These are phyloP conservation scores for Brachionus asplanchnoidis DNA, from an alignment of 1,140 invertebrate genomes.

Conservation along the genomic window DNA sequence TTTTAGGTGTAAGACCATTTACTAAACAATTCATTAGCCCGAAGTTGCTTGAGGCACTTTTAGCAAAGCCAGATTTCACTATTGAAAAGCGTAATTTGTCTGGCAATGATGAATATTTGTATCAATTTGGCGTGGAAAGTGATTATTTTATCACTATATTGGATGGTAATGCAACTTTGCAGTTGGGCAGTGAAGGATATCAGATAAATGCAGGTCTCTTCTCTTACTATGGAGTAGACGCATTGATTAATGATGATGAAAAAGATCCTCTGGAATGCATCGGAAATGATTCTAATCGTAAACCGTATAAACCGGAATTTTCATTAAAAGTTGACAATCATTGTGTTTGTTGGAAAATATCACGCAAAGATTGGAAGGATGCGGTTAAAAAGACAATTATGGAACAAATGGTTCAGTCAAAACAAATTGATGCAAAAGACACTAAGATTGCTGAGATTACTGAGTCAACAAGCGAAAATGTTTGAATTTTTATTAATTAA, in stretches of 20 bases:
- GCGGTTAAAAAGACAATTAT: constrained; percentile 20
- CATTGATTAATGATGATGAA: constrained; percentile 31
- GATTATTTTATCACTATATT: constrained; percentile 42
- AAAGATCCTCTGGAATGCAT: constrained; percentile 35
- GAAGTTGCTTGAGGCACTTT: neutral
- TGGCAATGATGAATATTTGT: constrained; percentile 16
- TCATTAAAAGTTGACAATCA: constrained; percentile 23
- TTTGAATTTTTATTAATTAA: neutral
- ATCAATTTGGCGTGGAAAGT: neutral
- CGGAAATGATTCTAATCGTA: neutral
- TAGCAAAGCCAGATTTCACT: neutral
- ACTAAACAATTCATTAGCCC: constrained; percentile 3
- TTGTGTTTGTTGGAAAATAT: constrained; percentile 31
- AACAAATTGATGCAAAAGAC: neutral
- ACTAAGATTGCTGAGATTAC: neutral
- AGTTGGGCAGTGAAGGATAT: constrained; percentile 14
- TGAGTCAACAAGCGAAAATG: neutral
- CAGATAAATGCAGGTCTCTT: constrained; percentile 29
- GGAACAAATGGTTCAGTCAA: neutral
- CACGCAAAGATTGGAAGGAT: constrained; percentile 25
- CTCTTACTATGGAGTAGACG: constrained; percentile 40
- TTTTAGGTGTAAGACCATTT: constrained; percentile 38
- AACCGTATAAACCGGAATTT: constrained; percentile 36
- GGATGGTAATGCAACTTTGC: constrained; percentile 1
- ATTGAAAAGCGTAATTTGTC: constrained; percentile 37